Base-by-base conservation (phyloP, 2,797 vertebrate genomes). In the Natrix natrix region DNA sequence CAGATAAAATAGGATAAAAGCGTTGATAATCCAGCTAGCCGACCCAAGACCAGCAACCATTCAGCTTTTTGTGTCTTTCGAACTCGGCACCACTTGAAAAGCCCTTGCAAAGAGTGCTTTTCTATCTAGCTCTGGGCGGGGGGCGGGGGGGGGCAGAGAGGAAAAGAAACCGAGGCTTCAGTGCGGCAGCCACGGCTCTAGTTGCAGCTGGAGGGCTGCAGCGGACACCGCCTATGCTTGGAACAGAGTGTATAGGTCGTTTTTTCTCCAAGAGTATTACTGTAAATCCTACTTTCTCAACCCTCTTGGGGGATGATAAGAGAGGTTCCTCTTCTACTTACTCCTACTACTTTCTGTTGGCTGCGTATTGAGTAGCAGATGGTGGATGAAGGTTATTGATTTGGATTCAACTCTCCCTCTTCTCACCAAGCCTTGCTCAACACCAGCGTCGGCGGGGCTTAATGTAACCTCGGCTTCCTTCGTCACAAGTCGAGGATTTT, bases 221-320 rank as follows among this genome's bases (percentile, higher is more conserved):
- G 57, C 52, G 52, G 3, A 2, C 6, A 69, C 52, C 60, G 90
- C 57, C 57, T 37, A 89, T 96, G 96, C 93, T 96, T 95, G 97
- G 96, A 97, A 97, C 91, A 61, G 95, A 91, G 78, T 37, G 94
- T 55, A 20, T 92, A 93, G 92, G 43, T 78, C 55, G 17, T 37
- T 24, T 17, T 28, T n/a, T 91, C 26, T 91, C 52, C 94, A 89
- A 95, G 95, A 74, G 4, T 90, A 95, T 97, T 97, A 97, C 97
- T 96, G 97, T 96, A 97, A 97, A 96, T 96, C 93, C 93, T 93
- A n/a, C 94, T 93, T 94, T 60, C 83, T 90, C 89, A 93, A 93
- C 61, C 91, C 97, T 95, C 97, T 0, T 0, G 96, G 94, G 97
- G 93, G 95, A 95, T 92, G 1, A 95, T 83, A 96, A 94, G 92